These are phyloP conservation scores for Calameuta idolon DNA, from an alignment of 2,888 invertebrate species.

Conservation along the genomic window DNA sequence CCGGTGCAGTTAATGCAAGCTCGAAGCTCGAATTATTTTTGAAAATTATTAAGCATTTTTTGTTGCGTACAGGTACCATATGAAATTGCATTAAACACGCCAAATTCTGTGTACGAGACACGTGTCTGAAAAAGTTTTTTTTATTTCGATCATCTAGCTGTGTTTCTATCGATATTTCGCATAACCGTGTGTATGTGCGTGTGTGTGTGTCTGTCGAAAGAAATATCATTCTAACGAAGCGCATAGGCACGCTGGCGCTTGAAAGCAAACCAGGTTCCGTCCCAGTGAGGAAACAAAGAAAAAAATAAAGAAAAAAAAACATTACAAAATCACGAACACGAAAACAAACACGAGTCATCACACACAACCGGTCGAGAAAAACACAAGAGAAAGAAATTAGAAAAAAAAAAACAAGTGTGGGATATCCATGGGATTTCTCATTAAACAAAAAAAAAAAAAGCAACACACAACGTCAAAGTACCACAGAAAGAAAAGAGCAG, in stretches of 20 bases:
- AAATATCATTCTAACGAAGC: background rate
- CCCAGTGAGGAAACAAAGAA: background rate
- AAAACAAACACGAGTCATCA: background rate
- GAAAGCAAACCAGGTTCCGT: background rate
- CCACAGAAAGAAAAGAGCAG: slow-evolving; percentile 14
- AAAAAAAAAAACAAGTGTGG: background rate
- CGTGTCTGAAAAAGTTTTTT: background rate
- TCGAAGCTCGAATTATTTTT: background rate
- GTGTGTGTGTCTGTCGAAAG: background rate
- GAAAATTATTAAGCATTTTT: background rate
- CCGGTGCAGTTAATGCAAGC: background rate
- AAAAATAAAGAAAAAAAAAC: background rate
- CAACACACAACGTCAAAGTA: slow-evolving; percentile 17
- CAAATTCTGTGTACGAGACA: background rate
- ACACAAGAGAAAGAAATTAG: background rate
- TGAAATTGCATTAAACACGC: background rate
- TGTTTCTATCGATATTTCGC: background rate
- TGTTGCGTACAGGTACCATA: background rate
- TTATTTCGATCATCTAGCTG: background rate
- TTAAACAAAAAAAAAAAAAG: slow-evolving; percentile 19
- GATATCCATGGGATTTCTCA: slow-evolving; percentile 5
- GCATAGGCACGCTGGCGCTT: background rate
- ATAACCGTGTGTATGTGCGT: background rate
- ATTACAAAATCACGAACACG: background rate
- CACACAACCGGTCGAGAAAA: background rate